phyloP scores from a whole-genome alignment of 2,888 invertebrate genomes.

The Limnephilus lunatus region DNA sequence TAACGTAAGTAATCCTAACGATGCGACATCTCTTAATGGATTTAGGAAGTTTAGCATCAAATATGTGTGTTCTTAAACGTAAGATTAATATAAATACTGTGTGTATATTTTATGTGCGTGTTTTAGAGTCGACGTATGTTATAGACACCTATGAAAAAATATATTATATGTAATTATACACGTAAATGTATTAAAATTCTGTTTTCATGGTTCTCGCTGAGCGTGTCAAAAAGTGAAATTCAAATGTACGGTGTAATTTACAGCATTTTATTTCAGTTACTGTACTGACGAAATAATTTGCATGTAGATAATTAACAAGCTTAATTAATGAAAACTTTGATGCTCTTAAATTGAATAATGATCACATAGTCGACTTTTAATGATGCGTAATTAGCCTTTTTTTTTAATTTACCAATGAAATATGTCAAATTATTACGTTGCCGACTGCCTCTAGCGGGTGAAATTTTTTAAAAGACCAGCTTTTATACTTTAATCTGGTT shows the following conservation, averaged over 20 bases:
- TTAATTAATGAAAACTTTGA: no score
- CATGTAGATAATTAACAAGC: background rate
- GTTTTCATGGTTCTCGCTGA: background rate
- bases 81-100: background rate
- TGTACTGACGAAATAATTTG: background rate
- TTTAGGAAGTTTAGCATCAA: slow-evolving; percentile 20
- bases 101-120: slow-evolving; percentile 13
- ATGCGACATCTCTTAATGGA: slow-evolving; percentile 22
- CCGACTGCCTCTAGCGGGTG: background rate
- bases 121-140: slow-evolving; percentile 7
- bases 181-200: background rate
- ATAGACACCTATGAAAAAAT: background rate
- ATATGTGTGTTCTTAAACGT: slow-evolving; percentile 32
- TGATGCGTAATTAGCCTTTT: background rate
- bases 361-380: background rate
- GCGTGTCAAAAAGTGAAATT: background rate
- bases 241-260: background rate
- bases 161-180: background rate
- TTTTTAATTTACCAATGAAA: background rate
- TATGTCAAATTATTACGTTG: background rate
- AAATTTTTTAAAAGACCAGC: background rate
- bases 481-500: background rate
- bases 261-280: background rate
- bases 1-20: background rate
- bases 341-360: background rate